Percentiles rank a stretch among this genome's conserved stretches.
phyloP scores from a whole-genome alignment of 2,113 vertebrate genomes.

The Gracilinanus agilis region DNA sequence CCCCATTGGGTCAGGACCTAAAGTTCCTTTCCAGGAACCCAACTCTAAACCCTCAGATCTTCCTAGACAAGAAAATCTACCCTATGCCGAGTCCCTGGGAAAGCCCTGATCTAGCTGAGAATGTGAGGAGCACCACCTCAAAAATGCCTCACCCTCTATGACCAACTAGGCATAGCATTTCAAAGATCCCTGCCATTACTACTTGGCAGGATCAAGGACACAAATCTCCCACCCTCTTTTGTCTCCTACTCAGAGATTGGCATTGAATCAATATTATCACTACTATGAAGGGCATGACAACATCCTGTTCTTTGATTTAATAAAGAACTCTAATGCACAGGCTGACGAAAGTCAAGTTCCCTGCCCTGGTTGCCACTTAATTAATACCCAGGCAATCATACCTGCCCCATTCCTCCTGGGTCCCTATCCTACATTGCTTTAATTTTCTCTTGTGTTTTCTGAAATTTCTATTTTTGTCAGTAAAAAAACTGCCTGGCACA shows the following conservation, averaged over 20 bases:
- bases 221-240: not conserved
- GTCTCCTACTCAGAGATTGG: not conserved
- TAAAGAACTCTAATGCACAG: not conserved
- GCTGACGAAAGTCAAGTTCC: not conserved
- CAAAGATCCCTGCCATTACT: not conserved
- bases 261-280: not conserved
- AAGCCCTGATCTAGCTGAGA: not conserved
- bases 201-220: not conserved
- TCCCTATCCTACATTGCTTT: not conserved
- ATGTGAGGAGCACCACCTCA: not conserved
- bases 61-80: not conserved
- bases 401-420: not conserved
- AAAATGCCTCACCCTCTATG: not conserved
- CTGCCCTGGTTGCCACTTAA: not conserved
- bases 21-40: not conserved
- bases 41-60: not conserved
- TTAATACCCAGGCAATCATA: not conserved
- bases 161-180: not conserved
- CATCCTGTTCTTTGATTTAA: not conserved
- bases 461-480: not conserved
- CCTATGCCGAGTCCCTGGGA: not conserved
- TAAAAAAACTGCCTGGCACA: not conserved
- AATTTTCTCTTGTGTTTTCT: not conserved
- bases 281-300: not conserved
- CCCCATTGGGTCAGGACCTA: not conserved